These are phyloP conservation scores for Halesus radiatus DNA, from an alignment of 1,140 invertebrate genomes.

Conservation along the genomic window DNA sequence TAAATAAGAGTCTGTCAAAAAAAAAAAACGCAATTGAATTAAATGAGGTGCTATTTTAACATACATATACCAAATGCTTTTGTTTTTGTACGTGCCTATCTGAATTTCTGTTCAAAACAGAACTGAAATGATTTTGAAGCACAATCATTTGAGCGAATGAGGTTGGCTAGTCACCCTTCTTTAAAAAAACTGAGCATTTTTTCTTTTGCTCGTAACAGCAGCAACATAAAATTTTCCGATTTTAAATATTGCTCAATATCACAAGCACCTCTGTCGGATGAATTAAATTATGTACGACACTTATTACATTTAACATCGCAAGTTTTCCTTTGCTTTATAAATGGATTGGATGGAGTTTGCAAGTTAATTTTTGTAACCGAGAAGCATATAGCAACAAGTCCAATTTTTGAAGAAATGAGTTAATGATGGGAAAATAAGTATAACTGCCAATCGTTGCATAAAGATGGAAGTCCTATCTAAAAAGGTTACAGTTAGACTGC, in stretches of 20 bases:
- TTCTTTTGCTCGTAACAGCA: conserved; percentile 58
- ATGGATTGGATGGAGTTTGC: no score
- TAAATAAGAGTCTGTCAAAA: no score
- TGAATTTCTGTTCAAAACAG: conserved; percentile 56
- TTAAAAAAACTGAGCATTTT: conserved; percentile 60
- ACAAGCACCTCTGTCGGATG: conserved; percentile 59
- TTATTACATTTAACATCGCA: conserved; percentile 60
- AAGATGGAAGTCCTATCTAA: no score
- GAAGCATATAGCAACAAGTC: no score
- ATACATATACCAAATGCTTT: conserved; percentile 57
- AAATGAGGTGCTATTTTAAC: no score
- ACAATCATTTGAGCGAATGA: conserved; percentile 58
- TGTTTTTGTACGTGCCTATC: conserved; percentile 58
- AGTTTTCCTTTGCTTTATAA: conserved; percentile 58
- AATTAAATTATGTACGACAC: conserved; percentile 60
- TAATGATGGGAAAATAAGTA: no score
- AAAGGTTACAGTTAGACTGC: no score
- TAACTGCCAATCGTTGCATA: no score
- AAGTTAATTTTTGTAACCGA: no score
- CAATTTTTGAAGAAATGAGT: no score
- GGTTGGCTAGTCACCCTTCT: conserved; percentile 56
- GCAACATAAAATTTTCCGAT: conserved; percentile 61
- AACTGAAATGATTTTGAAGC: conserved; percentile 53
- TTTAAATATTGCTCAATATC: conserved; percentile 63
- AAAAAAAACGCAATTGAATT: no score